Conservation (phyloP, 2,888 invertebrate genomes). For the Mantis religiosa region DNA sequence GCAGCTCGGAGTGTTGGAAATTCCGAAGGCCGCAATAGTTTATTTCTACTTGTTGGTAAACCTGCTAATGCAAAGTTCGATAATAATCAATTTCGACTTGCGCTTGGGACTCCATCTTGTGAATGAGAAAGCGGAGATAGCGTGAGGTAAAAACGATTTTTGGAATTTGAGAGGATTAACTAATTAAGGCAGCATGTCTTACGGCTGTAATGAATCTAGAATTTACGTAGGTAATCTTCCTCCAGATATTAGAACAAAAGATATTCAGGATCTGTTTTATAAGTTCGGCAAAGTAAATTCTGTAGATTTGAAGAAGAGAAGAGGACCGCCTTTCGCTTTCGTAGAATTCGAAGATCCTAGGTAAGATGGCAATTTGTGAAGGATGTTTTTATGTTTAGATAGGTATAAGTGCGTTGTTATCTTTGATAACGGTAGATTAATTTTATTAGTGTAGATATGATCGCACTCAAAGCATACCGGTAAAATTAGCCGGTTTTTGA, state of each 20-base stretch:
- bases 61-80: neutral
- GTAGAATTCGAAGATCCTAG: conserved; percentile 98
- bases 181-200: conserved; percentile 52
- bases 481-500: neutral
- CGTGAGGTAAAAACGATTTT: conserved; percentile 4
- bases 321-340: conserved; percentile 98
- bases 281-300: conserved; percentile 98
- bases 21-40: neutral
- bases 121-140: neutral
- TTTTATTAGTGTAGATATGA: no score
- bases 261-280: conserved; percentile 97
- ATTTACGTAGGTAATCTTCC: conserved; percentile 99
- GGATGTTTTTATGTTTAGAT: conserved; percentile 20
- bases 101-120: conserved; percentile 7
- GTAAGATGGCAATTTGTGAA: no score
- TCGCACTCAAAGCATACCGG: neutral
- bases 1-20: neutral
- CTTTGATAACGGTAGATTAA: neutral
- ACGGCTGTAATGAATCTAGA: conserved; percentile 78
- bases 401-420: neutral
- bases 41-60: neutral
- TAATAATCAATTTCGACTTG: neutral
- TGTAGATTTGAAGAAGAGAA: conserved; percentile 94
- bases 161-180: neutral
- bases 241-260: conserved; percentile 95